phyloP scores from a whole-genome alignment of 2,113 vertebrate species.

The Lanius ludovicianus region DNA sequence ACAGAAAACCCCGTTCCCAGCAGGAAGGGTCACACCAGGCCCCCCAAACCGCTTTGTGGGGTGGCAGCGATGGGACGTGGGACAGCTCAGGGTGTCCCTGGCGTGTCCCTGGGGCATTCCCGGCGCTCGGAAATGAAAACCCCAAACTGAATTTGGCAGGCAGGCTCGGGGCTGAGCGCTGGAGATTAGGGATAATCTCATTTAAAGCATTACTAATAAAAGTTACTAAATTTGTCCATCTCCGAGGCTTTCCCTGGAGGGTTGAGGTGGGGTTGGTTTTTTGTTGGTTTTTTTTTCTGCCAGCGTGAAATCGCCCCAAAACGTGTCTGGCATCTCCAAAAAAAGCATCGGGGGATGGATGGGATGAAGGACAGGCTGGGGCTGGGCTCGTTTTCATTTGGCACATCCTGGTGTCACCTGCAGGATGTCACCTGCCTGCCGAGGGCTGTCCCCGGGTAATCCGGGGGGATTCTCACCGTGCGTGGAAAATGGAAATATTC shows the following conservation, averaged over 20 bases:
- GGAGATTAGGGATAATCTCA: background rate
- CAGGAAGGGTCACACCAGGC: fast-evolving
- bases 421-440: background rate
- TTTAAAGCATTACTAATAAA: background rate
- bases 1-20: fast-evolving
- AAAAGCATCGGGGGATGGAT: background rate
- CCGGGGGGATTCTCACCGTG: background rate
- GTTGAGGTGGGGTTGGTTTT: background rate
- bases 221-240: background rate
- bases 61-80: fast-evolving
- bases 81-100: background rate
- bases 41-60: fast-evolving
- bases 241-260: background rate
- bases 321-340: background rate
- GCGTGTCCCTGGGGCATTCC: background rate
- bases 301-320: background rate
- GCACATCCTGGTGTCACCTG: background rate
- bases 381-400: fast-evolving
- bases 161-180: background rate
- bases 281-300: no score
- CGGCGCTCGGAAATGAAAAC: fast-evolving
- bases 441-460: background rate
- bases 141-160: background rate
- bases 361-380: background rate
- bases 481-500: conserved; percentile 31